These are phyloP conservation scores for Cyclophora punctaria DNA, from an alignment of 2,888 invertebrate species.

Conservation along the genomic window DNA sequence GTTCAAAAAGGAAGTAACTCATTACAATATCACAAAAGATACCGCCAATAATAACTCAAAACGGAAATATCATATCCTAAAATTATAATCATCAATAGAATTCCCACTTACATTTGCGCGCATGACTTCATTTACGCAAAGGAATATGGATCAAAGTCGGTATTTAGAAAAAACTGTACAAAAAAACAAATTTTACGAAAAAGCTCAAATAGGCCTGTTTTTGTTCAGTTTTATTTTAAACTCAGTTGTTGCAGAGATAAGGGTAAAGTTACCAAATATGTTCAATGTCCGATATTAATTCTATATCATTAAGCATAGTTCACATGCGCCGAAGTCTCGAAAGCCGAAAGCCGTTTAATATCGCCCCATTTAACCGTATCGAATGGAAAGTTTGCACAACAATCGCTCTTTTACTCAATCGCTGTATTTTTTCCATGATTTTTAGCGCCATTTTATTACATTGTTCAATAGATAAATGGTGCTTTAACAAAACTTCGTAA, in stretches of 20 bases:
- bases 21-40: conserved; percentile 33
- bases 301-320: conserved; percentile 68
- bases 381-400: conserved; percentile 71
- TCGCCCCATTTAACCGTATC: conserved; percentile 69
- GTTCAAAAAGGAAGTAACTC: conserved; percentile 42
- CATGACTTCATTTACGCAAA: conserved; percentile 60
- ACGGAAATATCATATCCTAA: conserved; percentile 67
- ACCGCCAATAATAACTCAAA: conserved; percentile 38
- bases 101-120: conserved; percentile 44
- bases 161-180: conserved; percentile 25
- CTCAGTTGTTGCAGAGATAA: too few relatives aligned
- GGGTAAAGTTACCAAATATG: background rate
- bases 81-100: conserved; percentile 38
- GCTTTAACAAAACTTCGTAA: conserved; percentile 33
- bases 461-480: conserved; percentile 47
- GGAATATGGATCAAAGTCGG: conserved; percentile 33
- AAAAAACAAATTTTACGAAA: background rate
- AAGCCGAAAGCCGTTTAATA: conserved; percentile 45
- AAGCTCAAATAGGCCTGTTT: background rate
- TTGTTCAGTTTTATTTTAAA: too few relatives aligned
- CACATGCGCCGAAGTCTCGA: conserved; percentile 41
- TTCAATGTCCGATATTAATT: conserved; percentile 29
- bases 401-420: conserved; percentile 66
- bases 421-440: conserved; percentile 61
- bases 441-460: conserved; percentile 51